phyloP scores from a whole-genome alignment of 2,888 invertebrate genomes.

The Nemotelus nigrinus region DNA sequence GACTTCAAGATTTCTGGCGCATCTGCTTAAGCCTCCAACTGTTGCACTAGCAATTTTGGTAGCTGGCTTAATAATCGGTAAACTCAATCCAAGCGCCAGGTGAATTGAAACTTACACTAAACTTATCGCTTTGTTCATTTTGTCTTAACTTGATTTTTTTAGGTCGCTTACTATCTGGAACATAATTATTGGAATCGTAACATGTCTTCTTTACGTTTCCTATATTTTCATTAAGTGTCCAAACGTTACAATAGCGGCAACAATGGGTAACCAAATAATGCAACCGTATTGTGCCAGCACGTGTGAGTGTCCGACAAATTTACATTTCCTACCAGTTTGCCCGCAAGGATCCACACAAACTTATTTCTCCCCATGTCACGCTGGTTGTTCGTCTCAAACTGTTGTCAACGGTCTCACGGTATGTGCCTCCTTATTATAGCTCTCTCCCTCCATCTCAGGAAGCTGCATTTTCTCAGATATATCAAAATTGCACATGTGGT shows the following conservation, averaged over 20 bases:
- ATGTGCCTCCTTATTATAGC: conserved; percentile 17
- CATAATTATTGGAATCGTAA: conserved; percentile 63
- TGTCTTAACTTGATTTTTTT: background rate
- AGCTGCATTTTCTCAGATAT: conserved; percentile 59
- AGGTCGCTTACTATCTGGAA: conserved; percentile 67
- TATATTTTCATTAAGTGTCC: conserved; percentile 66
- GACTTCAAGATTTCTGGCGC: conserved; percentile 66
- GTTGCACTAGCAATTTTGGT: conserved; percentile 67
- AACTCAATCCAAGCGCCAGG: conserved; percentile 66
- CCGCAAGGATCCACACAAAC: conserved; percentile 67
- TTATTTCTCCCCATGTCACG: conserved; percentile 79
- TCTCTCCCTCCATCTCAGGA: background rate
- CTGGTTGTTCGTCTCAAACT: conserved; percentile 70
- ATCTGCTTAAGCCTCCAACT: conserved; percentile 69
- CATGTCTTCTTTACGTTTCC: conserved; percentile 65
- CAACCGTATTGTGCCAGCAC: conserved; percentile 68
- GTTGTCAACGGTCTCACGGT: conserved; percentile 64
- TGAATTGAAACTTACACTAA: conserved; percentile 49
- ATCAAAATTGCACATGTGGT: conserved; percentile 68
- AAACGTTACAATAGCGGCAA: conserved; percentile 65
- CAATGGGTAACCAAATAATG: conserved; percentile 63
- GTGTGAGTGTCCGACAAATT: conserved; percentile 67
- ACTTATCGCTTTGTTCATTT: conserved; percentile 14
- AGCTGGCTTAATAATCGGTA: conserved; percentile 68
- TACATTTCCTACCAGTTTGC: conserved; percentile 73